A percentile compares a stretch with the other conserved stretches of the same genome.
These are phyloP conservation scores for Gallirallus australis DNA, from an alignment of 2,797 vertebrate species.

Conservation along the genomic window DNA sequence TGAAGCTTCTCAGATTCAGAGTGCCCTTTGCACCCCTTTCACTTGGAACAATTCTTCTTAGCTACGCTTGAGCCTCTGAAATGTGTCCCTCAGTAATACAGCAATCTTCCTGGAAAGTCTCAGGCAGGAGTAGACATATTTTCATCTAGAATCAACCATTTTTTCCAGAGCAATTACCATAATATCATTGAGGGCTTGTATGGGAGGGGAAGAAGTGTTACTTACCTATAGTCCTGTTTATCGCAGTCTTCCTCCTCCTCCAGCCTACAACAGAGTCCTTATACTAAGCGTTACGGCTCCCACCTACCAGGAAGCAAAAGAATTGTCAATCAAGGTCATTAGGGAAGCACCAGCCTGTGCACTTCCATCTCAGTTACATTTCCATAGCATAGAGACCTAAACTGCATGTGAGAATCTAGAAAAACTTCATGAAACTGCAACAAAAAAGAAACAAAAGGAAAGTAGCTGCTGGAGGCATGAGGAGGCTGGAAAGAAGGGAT, in stretches of 20 bases:
- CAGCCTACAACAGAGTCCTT: conserved; percentile 75
- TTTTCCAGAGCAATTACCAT: not conserved
- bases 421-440: not conserved
- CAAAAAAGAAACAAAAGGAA: not conserved
- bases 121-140: not conserved
- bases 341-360: not conserved
- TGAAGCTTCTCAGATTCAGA: not conserved
- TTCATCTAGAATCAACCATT: not conserved
- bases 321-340: conserved; percentile 67
- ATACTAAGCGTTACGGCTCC: conserved; percentile 67
- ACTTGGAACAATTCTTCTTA: not conserved
- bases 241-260: conserved; percentile 68
- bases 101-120: not conserved
- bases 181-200: not conserved
- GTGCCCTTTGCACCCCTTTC: not conserved
- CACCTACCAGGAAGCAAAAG: conserved; percentile 79
- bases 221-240: conserved; percentile 67
- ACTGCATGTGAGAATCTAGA: not conserved
- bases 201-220: not conserved
- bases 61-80: not conserved
- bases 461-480: not conserved
- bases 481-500: not conserved
- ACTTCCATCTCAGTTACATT: conserved; percentile 26
- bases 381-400: not conserved
- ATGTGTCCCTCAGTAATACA: not conserved